phyloP scores from a whole-genome alignment of 2,888 invertebrate species.

The Andrena bucephala region DNA sequence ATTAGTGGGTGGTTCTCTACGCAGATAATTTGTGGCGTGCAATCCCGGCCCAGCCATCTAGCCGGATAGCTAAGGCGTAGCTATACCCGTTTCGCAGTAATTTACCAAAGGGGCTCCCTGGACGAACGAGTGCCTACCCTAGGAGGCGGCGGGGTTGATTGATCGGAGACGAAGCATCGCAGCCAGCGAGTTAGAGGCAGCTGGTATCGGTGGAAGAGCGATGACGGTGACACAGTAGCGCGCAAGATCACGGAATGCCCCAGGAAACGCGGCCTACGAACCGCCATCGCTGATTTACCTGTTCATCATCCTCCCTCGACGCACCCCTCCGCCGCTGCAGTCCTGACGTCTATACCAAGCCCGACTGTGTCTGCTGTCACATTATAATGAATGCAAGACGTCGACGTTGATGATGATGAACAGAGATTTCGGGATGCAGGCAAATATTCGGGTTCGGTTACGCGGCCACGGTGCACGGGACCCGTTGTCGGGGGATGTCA shows the following conservation, averaged over 20 bases:
- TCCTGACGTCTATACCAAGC: slow-evolving; percentile 24
- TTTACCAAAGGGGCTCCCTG: slow-evolving; percentile 59
- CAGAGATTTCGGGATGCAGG: slow-evolving; percentile 56
- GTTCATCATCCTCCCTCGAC: slow-evolving; percentile 25
- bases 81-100: slow-evolving; percentile 68
- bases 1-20: slow-evolving; percentile 69
- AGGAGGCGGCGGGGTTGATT: slow-evolving; percentile 63
- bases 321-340: neutral
- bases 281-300: slow-evolving; percentile 38
- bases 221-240: neutral
- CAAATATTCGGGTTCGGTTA: slow-evolving; percentile 61
- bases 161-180: slow-evolving; percentile 67
- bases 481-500: slow-evolving; percentile 66
- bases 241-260: slow-evolving; percentile 2
- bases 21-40: slow-evolving; percentile 73
- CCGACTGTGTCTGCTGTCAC: slow-evolving; percentile 36
- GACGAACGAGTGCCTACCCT: slow-evolving; percentile 40
- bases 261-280: slow-evolving; percentile 27
- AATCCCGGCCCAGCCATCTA: slow-evolving; percentile 65
- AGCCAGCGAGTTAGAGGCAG: slow-evolving; percentile 1
- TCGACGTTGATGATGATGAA: slow-evolving; percentile 64
- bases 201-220: neutral
- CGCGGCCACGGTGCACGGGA: slow-evolving; percentile 42
- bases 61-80: slow-evolving; percentile 69
- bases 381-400: slow-evolving; percentile 69